phyloP scores from a whole-genome alignment of 2,113 vertebrate genomes.

The Papio anubis region DNA sequence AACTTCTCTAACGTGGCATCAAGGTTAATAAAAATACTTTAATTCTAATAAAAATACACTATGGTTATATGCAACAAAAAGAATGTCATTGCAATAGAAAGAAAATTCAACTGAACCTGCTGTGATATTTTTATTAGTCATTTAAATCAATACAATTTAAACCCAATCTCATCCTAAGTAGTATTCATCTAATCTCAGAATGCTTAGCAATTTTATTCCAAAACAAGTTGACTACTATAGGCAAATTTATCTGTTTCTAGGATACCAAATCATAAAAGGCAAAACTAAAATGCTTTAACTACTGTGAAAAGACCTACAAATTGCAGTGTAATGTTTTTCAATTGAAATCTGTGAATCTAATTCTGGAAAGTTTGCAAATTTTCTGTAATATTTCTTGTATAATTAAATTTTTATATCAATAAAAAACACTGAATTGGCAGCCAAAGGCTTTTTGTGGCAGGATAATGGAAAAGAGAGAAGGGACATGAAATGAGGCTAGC shows the following conservation, averaged over 20 bases:
- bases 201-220: not conserved
- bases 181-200: not conserved
- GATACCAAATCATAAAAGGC: not conserved
- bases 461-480: not conserved
- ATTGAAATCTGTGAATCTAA: not conserved
- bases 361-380: not conserved
- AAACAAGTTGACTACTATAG: not conserved
- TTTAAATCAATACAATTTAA: conserved; percentile 19
- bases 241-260: not conserved
- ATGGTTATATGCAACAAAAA: not conserved
- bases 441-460: not conserved
- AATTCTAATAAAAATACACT: not conserved
- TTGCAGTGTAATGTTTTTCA: not conserved
- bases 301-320: not conserved
- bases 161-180: not conserved
- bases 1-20: not conserved
- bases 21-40: not conserved
- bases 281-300: not conserved
- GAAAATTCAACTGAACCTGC: not conserved
- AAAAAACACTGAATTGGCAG: not conserved
- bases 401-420: conserved; percentile 18
- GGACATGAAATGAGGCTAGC: not conserved
- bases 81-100: not conserved
- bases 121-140: not conserved
- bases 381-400: conserved; percentile 3